A percentile compares a stretch with the other conserved stretches of the same genome.
Conservation (phyloP, 2,797 vertebrate species). For the Gallinago stenura region DNA sequence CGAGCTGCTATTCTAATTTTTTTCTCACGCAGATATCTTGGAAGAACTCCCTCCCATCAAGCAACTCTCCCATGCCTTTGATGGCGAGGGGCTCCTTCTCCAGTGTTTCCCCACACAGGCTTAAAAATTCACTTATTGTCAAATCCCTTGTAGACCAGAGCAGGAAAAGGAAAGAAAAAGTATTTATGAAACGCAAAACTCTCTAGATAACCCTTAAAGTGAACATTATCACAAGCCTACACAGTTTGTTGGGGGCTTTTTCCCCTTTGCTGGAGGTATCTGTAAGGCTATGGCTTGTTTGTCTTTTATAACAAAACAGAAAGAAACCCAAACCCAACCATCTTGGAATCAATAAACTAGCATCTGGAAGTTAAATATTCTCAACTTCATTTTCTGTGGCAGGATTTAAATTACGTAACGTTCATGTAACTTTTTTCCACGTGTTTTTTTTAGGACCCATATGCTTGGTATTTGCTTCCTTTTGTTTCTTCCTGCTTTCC, state of each 20-base stretch:
- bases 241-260: not conserved
- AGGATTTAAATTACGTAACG: constrained; percentile 4
- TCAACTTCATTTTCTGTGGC: not conserved
- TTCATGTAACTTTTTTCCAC: not conserved
- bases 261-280: not conserved
- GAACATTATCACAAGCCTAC: not conserved
- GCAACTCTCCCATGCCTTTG: not conserved
- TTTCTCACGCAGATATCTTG: constrained; percentile 18
- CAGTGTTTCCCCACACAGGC: not conserved
- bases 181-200: constrained; percentile 24
- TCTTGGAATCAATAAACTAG: constrained; percentile 18
- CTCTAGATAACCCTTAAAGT: constrained; percentile 6
- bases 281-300: not conserved
- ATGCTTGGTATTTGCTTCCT: not conserved
- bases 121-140: not conserved
- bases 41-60: constrained; percentile 54
- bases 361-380: constrained; percentile 60
- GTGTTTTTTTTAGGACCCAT: not conserved
- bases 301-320: not conserved
- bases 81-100: not conserved
- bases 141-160: not conserved
- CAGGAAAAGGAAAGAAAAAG: not conserved
- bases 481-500: not conserved
- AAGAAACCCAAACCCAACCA: not conserved
- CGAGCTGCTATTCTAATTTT: constrained; percentile 55